Evolutionary conservation across 2,888 invertebrate genomes (phyloP), one percentile per base, ranked within the genome.

Genomic region (Saturnia japonica): DNA sequence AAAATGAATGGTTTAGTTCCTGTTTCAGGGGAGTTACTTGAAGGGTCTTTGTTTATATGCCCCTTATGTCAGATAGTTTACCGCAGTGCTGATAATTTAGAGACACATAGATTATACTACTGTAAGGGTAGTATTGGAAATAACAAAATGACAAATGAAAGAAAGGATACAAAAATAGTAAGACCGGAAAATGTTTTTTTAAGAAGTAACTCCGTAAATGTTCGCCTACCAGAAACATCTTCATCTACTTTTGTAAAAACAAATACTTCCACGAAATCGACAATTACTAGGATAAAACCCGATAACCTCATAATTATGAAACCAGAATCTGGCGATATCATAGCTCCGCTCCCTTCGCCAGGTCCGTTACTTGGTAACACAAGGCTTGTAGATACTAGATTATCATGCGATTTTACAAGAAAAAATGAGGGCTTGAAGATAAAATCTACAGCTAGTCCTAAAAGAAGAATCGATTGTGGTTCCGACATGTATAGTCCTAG

Each of bases 281-380:
- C 91, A 67, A 85, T 90, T 66, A 79, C 88, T 72, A 87, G 87
- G 81, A 85, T 80, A 16, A 95, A 95, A 83, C 95, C 95, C 0
- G 95, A 95, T 78, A 95, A 94, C 79, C 84, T 95, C 72, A 91
- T 95, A 25, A 90, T 95, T 71, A 80, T 90, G 72, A 94, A 94
- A 82, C 87, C 90, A 64, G 94, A 94, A 77, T 79, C 85, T 62
- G 93, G 75, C 75, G 95, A 95, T 77, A 87, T 95, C 64, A 93
- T 94, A 73, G 94, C 95, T 64, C 97, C 97, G 0, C 88, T 97
- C 67, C 97, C 97, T 64, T 97, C 97, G 6, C 97, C 97, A 0
- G 97, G 97, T 0, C 97, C 97, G 0, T 91, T 97, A 74, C 92
- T 97, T 40, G 97, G 97, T 8, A 97, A 97, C 82, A 97, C 97